These are phyloP conservation scores for Ellobium chinense DNA, from an alignment of 2,888 invertebrate species.

Conservation along the genomic window DNA sequence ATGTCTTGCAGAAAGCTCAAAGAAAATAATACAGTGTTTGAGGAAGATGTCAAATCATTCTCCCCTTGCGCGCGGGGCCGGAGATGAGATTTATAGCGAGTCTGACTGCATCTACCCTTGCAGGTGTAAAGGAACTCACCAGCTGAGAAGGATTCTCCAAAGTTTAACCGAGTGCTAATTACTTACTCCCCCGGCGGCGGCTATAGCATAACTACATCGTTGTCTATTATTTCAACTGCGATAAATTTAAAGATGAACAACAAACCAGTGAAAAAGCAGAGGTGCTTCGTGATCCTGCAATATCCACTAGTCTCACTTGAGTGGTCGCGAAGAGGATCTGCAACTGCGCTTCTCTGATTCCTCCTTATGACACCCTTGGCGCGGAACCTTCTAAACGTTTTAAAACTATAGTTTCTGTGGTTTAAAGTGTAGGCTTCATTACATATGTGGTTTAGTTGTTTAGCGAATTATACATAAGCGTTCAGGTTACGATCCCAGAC, in stretches of 20 bases:
- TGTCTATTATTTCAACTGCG: constrained; percentile 40
- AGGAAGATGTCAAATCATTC: not conserved
- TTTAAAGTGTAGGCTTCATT: too few relatives aligned
- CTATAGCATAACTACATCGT: not conserved
- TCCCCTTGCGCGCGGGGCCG: not conserved
- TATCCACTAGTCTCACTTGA: constrained; percentile 24
- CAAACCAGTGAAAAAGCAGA: not conserved
- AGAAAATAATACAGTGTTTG: not conserved
- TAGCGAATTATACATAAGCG: too few relatives aligned
- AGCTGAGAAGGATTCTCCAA: not conserved
- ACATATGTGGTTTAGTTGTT: too few relatives aligned
- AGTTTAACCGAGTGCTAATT: constrained; percentile 37
- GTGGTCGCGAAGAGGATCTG: too few relatives aligned
- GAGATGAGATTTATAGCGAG: not conserved
- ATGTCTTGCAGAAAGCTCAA: not conserved
- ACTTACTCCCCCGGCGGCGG: not conserved
- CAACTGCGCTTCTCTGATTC: not conserved
- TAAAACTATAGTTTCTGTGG: too few relatives aligned
- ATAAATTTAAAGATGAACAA: constrained; percentile 35
- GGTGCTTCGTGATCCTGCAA: not conserved
- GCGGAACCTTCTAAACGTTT: too few relatives aligned
- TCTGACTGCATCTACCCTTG: not conserved
- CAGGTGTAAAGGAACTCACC: constrained; percentile 27
- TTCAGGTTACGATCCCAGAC: too few relatives aligned
- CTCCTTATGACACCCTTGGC: constrained; percentile 1